phyloP scores from a whole-genome alignment of 30 jellyfish, hydroid and myxozoan genomes.

The Aurelia aurita region DNA sequence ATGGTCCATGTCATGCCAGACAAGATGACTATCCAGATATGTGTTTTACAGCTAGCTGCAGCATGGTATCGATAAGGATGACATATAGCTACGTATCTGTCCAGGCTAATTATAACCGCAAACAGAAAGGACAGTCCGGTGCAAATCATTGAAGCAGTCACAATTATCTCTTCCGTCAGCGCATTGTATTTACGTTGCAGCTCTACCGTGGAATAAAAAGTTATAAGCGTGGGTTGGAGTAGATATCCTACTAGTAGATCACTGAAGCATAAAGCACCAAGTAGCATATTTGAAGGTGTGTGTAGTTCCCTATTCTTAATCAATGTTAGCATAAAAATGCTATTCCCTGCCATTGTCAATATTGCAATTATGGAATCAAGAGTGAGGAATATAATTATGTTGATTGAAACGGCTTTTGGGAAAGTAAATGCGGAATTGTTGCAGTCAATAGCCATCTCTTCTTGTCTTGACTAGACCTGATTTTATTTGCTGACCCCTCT shows the following conservation, averaged over 20 bases:
- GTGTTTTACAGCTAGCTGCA: not conserved
- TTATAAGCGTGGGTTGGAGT: not conserved
- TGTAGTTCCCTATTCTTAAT: not conserved
- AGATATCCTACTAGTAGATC: not conserved
- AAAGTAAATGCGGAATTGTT: too few relatives aligned
- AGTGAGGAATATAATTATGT: not conserved
- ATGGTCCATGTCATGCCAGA: not conserved
- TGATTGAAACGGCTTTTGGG: not conserved
- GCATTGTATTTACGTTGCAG: not conserved
- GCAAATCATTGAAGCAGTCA: not conserved
- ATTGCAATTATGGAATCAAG: not conserved
- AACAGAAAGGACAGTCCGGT: not conserved
- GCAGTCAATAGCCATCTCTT: too few relatives aligned
- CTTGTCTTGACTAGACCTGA: too few relatives aligned
- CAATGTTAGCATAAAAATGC: not conserved
- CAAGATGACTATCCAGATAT: not conserved
- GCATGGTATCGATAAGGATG: constrained; percentile 3
- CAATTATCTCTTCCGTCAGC: not conserved
- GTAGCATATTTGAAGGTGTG: constrained; percentile 2
- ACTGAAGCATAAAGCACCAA: not conserved
- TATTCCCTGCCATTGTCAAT: not conserved
- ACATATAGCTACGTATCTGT: constrained; percentile 7
- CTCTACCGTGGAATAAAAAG: not conserved
- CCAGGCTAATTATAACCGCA: not conserved
- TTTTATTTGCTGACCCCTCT: too few relatives aligned